Percentiles rank a stretch among this genome's conserved stretches.
Evolutionary conservation across 2,113 vertebrate species (phyloP).

Genomic region (Oreochromis tanganicae): DNA sequence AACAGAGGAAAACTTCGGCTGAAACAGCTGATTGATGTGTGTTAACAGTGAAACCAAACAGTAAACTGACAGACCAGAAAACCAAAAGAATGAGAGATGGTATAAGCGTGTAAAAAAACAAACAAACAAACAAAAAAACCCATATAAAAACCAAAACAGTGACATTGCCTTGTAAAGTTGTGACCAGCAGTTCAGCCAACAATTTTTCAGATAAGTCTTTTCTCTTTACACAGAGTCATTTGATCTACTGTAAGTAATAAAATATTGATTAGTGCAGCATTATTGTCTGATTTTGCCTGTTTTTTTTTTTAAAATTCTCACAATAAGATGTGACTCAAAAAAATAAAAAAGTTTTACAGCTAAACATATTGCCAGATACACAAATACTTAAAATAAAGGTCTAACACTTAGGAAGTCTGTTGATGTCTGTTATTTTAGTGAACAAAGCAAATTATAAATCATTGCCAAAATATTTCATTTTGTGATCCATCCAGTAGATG

Average conservation of each 20-base stretch:
- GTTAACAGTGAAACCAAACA: background rate
- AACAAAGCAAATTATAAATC: background rate
- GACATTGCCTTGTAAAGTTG: background rate
- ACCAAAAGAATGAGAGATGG: background rate
- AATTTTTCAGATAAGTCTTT: background rate
- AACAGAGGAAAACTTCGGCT: background rate
- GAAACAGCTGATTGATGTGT: background rate
- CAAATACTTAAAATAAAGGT: background rate
- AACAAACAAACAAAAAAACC: background rate
- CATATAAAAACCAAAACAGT: background rate
- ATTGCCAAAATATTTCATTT: background rate
- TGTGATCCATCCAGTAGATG: background rate
- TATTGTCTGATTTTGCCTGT: background rate
- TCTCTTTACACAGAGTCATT: background rate
- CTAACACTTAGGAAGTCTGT: background rate
- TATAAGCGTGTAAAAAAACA: rapidly evolving
- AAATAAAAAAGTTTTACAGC: background rate
- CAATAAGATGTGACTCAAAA: background rate
- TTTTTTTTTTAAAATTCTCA: background rate
- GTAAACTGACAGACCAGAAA: background rate
- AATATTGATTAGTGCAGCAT: background rate
- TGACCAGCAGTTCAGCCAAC: background rate
- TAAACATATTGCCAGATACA: rapidly evolving
- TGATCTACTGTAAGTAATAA: background rate
- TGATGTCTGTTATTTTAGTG: background rate